Evolutionary conservation across 1,140 invertebrate genomes (phyloP), one percentile per base, ranked within the genome.

Genomic region (Leptonema lineaticorne): DNA sequence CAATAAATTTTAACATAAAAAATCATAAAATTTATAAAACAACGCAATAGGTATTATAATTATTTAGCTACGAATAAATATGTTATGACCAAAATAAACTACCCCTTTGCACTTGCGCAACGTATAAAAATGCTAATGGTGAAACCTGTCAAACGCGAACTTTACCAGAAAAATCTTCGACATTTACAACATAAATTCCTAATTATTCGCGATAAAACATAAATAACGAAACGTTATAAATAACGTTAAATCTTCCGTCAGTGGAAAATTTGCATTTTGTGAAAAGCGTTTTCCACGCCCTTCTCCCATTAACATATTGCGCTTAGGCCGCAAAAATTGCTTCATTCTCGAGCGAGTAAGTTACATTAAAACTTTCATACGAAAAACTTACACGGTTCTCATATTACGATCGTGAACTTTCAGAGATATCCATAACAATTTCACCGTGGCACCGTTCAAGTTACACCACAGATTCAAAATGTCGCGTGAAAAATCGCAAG

Each of bases 371-470:
- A n/a, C n/a, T n/a, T n/a, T n/a, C n/a, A n/a, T n/a, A n/a, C n/a
- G n/a, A n/a, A n/a, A n/a, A n/a, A n/a, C n/a, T n/a, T n/a, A n/a
- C n/a, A 6, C 3, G 37, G 14, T 45, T 45, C 2, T 45, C 16
- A 20, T 24, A 20, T 46, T 7, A 9, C 16, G 46, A 22, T 16
- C 3, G 18, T 48, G 50, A 26, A 2, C 14, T 53, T 53, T 26
- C 50, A 53, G 50, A 3, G 37, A 14, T 9, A 26, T 14, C 11
- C n/a, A 53, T n/a, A 53, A 53, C 20, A 4, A 30, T 14, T 33
- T 16, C 63, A 57, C 66, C 62, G 66, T 71, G 69, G 70, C 70
- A 29, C 67, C 63, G n/a, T 68, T 69, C 57, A 65, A 53, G 57
- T 30, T 68, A 0, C 65, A 67, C 41, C 60, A 57, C 48, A 37